These are phyloP conservation scores for Taenioides sp. DNA, from an alignment of 2,797 vertebrate genomes.

Conservation along the genomic window DNA sequence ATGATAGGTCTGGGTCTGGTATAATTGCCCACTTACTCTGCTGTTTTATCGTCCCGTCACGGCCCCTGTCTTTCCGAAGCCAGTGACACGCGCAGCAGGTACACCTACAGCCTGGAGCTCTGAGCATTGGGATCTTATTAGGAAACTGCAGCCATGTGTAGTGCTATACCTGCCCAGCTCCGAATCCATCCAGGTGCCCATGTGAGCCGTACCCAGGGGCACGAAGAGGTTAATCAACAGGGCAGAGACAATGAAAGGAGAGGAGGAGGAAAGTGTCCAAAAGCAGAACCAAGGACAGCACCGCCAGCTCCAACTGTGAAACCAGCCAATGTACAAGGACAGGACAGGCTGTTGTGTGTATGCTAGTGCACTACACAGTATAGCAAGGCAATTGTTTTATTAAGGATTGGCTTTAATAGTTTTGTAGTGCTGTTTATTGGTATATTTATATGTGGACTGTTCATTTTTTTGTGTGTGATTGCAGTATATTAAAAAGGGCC, in stretches of 20 bases:
- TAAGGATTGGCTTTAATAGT: not conserved
- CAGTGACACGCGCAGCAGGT: constrained; percentile 65
- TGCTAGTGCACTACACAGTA: constrained; percentile 6
- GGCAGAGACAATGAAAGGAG: constrained; percentile 67
- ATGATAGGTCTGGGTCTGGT: not conserved
- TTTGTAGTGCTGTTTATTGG: not conserved
- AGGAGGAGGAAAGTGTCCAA: constrained; percentile 40
- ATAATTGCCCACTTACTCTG: constrained; percentile 5
- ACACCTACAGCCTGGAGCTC: constrained; percentile 41
- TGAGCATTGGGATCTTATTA: constrained; percentile 69
- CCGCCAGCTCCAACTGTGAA: constrained; percentile 65
- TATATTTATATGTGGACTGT: not conserved
- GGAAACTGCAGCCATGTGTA: constrained; percentile 57
- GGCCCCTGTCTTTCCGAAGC: constrained; percentile 42
- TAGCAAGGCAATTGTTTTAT: too few species aligned
- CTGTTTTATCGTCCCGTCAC: constrained; percentile 21
- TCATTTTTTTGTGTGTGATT: too few species aligned
- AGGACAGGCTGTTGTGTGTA: constrained; percentile 33
- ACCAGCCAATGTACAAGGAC: constrained; percentile 68
- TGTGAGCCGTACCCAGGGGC: constrained; percentile 70
- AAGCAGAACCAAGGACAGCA: constrained; percentile 53
- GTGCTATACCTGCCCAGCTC: constrained; percentile 39
- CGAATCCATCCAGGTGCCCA: constrained; percentile 50
- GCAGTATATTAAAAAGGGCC: too few species aligned
- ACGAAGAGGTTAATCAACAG: constrained; percentile 68